These are phyloP conservation scores for Semotilus atromaculatus DNA, from an alignment of 2,797 vertebrate genomes.

Conservation along the genomic window DNA sequence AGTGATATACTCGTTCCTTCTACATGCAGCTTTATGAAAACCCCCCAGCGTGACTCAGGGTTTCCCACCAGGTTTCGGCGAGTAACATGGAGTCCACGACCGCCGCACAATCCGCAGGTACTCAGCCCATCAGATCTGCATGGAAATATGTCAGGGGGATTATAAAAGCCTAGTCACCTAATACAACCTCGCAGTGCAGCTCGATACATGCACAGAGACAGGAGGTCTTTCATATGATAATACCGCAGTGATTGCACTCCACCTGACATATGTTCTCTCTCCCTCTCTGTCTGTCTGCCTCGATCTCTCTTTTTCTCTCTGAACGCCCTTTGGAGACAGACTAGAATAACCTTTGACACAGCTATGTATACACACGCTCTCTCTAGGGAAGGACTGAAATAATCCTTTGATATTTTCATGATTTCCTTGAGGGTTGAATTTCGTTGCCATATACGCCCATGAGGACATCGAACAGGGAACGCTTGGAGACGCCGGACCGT, in stretches of 20 bases:
- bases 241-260: conserved; percentile 54
- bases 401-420: conserved; percentile 49
- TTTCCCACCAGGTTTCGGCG: conserved; percentile 14
- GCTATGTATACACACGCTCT: conserved; percentile 17
- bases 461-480: conserved; percentile 25
- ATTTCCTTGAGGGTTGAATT: conserved; percentile 36
- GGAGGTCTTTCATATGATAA: conserved; percentile 49
- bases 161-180: conserved; percentile 45
- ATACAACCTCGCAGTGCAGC: conserved; percentile 35
- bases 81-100: neutral
- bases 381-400: conserved; percentile 16
- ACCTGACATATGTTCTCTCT: conserved; percentile 34
- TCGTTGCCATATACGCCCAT: conserved; percentile 7
- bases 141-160: conserved; percentile 41
- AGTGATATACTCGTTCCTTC: conserved; percentile 18
- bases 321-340: conserved; percentile 32
- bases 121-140: conserved; percentile 37
- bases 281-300: conserved; percentile 9
- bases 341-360: conserved; percentile 34
- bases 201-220: conserved; percentile 39
- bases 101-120: neutral
- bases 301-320: conserved; percentile 18
- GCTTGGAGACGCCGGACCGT: conserved; percentile 11
- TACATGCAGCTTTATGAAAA: conserved; percentile 29
- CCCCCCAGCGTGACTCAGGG: conserved; percentile 3